phyloP scores from a whole-genome alignment of 1,140 invertebrate genomes.

The Bombus balteatus region DNA sequence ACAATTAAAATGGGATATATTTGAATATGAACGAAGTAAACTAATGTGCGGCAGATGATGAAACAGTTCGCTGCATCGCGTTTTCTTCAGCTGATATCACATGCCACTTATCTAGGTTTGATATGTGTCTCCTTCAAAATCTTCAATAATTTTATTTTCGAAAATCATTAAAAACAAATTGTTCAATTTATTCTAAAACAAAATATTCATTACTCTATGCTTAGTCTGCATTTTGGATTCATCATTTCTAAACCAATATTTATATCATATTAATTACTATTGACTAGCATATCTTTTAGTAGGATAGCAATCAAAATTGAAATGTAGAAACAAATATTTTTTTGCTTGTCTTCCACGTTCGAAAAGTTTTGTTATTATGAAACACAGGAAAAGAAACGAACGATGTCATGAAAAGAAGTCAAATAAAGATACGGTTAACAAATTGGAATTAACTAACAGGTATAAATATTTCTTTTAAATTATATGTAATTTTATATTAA shows the following conservation, averaged over 20 bases:
- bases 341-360: neutral
- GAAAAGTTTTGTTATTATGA: constrained; percentile 24
- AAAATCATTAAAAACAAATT: neutral
- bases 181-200: neutral
- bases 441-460: constrained; percentile 5
- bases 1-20: neutral
- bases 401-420: neutral
- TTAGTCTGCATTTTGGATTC: neutral
- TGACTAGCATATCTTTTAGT: neutral
- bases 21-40: neutral
- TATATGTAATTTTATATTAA: neutral
- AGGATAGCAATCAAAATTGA: neutral
- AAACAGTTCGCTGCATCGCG: constrained; percentile 12
- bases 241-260: neutral
- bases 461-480: neutral
- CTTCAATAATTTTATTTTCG: neutral
- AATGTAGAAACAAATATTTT: neutral
- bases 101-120: constrained; percentile 12
- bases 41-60: constrained; percentile 19
- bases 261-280: neutral
- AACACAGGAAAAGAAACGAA: constrained; percentile 16
- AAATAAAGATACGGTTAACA: neutral
- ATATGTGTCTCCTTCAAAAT: neutral
- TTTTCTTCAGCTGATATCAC: neutral
- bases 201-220: neutral